Base-by-base conservation (phyloP, 2,888 invertebrate species). In the Drosophila trichaetosa region DNA sequence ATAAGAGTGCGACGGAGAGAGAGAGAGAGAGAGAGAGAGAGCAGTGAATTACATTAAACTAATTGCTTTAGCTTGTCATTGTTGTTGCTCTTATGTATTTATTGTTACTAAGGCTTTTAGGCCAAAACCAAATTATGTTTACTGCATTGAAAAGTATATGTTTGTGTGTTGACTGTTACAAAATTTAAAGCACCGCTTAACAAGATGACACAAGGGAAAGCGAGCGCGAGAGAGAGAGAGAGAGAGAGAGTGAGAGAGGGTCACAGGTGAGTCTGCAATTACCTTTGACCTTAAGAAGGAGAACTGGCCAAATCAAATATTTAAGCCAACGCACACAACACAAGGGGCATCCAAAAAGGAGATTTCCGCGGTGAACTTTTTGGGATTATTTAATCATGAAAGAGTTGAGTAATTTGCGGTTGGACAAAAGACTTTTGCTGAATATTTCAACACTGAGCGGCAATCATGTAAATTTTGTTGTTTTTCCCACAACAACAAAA, bases 11-110 rank as follows among this genome's bases (percentile, higher is more conserved):
- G 40, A 16, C n/a, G 24, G 51, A 34, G 40, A 24, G 51, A 27
- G 36, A 40, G 46, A 49, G 58, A 33, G 58, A 40, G 56, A 29
- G 56, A 40, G 57, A 53, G 57, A 48, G 51, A 56, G 69, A 52
- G 64, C 59, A 54, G 54, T 57, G 75, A 86, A 87, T 86, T 75
- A 88, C 87, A 87, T 87, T 87, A 87, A 89, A 87, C 84, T 87
- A 87, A 87, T 87, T 87, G 87, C 87, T 86, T 87, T 87, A 87
- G 80, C 88, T 86, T 83, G 89, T 87, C 87, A 82, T 83, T 82
- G 75, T 75, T 76, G 80, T 75, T 80, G 79, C 62, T 61, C n/a
- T 70, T 75, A 54, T 70, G 69, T 77, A 61, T 76, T 66, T 72
- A 73, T 79, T 80, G 75, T 79, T 77, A 79, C 68, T 80, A 52